Conservation (phyloP, 2,797 vertebrate species). For the Danio albolineatus region DNA sequence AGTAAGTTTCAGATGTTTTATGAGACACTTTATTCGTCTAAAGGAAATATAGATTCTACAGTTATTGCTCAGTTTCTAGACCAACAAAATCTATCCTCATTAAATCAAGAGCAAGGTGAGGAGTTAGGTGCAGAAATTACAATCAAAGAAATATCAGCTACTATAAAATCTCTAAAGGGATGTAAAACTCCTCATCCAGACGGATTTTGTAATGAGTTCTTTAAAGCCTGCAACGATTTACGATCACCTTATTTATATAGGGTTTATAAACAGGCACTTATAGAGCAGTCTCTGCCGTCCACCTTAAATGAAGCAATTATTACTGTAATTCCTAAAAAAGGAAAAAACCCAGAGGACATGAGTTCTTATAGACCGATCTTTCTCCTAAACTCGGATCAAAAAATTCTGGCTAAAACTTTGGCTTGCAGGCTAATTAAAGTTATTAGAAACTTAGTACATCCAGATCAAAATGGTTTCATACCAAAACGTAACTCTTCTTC, state of each 20-base stretch:
- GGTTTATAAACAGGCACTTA: conserved; percentile 26
- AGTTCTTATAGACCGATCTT: conserved; percentile 19
- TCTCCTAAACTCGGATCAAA: background rate
- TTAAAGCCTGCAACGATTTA: conserved; percentile 5
- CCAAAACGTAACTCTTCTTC: background rate
- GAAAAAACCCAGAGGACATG: conserved; percentile 2
- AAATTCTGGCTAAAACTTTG: too few relatives aligned
- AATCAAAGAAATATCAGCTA: background rate
- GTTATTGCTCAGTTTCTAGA: too few relatives aligned
- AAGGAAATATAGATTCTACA: too few relatives aligned
- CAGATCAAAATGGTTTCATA: conserved; percentile 32
- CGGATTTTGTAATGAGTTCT: conserved; percentile 28
- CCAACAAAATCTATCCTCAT: background rate
- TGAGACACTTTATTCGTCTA: too few relatives aligned
- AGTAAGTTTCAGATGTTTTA: too few relatives aligned
- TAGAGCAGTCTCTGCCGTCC: background rate
- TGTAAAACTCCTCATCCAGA: background rate
- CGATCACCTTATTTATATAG: conserved; percentile 25
- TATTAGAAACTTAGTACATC: background rate
- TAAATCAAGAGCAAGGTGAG: background rate
- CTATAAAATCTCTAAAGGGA: background rate
- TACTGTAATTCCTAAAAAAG: conserved; percentile 27
- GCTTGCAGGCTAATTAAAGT: conserved; percentile 11
- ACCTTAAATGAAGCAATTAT: conserved; percentile 8
- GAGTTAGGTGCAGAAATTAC: conserved; percentile 1